phyloP scores from a whole-genome alignment of 92 coral and sea anemone species.

The Meandrina meandrites region DNA sequence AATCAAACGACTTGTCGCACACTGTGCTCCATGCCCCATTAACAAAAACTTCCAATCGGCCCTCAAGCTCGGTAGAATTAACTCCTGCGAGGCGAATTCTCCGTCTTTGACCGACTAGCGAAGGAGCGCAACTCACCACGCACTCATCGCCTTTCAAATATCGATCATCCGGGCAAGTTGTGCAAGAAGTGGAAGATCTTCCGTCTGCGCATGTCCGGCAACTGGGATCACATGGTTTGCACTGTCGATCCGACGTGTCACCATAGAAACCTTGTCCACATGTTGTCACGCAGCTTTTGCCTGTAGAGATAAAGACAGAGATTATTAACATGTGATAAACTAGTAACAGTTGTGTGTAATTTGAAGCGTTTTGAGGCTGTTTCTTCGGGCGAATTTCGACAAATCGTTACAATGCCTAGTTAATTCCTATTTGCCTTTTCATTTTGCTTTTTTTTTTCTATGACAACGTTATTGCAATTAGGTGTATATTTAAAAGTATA shows the following conservation, averaged over 20 bases:
- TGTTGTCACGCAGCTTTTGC: conserved; percentile 60
- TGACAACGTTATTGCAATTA: too few relatives aligned
- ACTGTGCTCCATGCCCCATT: conserved; percentile 68
- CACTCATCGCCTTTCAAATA: conserved; percentile 57
- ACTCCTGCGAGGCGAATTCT: conserved; percentile 64
- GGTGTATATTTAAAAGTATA: too few relatives aligned
- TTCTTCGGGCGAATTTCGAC: too few relatives aligned
- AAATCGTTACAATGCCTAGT: too few relatives aligned
- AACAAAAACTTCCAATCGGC: conserved; percentile 69
- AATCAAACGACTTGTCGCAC: conserved; percentile 69
- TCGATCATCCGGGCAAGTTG: conserved; percentile 61
- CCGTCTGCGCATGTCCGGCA: conserved; percentile 87
- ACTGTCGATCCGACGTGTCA: conserved; percentile 52
- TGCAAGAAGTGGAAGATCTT: conserved; percentile 54
- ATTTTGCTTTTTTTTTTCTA: too few relatives aligned
- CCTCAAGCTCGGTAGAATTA: conserved; percentile 60
- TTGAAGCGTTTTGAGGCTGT: too few relatives aligned
- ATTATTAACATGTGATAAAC: too few relatives aligned
- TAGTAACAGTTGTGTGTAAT: too few relatives aligned
- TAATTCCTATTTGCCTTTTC: too few relatives aligned
- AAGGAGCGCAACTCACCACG: conserved; percentile 53
- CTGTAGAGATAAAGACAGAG: conserved; percentile 28
- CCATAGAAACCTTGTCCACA: conserved; percentile 88
- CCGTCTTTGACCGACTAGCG: conserved; percentile 54
- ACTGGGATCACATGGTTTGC: conserved; percentile 66